These are phyloP conservation scores for Aphis craccivora DNA, from an alignment of 1,140 invertebrate species.

Conservation along the genomic window DNA sequence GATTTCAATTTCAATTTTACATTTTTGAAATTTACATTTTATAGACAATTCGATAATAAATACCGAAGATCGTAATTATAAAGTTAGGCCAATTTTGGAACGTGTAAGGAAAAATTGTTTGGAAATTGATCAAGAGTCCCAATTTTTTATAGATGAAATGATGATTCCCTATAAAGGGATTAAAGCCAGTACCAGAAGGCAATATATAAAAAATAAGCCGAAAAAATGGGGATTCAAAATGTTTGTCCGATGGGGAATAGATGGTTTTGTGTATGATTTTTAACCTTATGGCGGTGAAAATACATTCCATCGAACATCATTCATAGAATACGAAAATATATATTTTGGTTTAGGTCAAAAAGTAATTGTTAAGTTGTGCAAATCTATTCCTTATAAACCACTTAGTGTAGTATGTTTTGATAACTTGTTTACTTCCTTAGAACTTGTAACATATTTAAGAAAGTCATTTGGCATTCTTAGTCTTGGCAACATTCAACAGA, in stretches of 20 bases:
- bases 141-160: not conserved
- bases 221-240: conserved; percentile 8
- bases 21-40: conserved; percentile 62
- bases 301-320: conserved; percentile 26
- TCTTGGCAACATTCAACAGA: conserved; percentile 25
- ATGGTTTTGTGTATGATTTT: not conserved
- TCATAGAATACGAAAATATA: conserved; percentile 36
- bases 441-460: conserved; percentile 45
- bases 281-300: conserved; percentile 61
- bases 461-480: conserved; percentile 47
- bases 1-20: conserved; percentile 62
- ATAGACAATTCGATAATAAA: conserved; percentile 61
- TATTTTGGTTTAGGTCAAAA: conserved; percentile 53
- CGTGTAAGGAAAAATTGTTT: conserved; percentile 62
- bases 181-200: not conserved
- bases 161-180: not conserved
- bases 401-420: conserved; percentile 43
- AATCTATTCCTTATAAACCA: conserved; percentile 17
- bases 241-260: not conserved
- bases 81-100: conserved; percentile 62
- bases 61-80: conserved; percentile 62
- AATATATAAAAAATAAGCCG: conserved; percentile 1
- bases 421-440: conserved; percentile 40
- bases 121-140: conserved; percentile 62
- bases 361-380: conserved; percentile 7